A percentile compares a stretch with the other conserved stretches of the same genome.
These are phyloP conservation scores for Drosophila histrio DNA, from an alignment of 2,888 invertebrate genomes.

Conservation along the genomic window DNA sequence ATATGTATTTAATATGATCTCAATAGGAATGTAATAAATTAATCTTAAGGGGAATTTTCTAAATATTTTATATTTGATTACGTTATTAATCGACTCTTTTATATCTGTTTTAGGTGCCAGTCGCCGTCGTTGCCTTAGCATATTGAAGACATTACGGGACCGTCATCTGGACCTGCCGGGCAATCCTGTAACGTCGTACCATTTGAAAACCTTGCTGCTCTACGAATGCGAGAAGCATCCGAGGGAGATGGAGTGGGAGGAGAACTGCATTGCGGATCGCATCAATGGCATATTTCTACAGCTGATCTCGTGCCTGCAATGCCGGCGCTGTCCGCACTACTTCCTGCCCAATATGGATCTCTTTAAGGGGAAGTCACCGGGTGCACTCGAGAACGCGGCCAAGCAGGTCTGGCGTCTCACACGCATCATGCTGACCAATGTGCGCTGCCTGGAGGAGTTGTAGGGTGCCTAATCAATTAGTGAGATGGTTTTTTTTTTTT, in stretches of 20 bases:
- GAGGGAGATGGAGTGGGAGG: slow-evolving; percentile 97
- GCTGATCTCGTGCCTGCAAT: slow-evolving; percentile 97
- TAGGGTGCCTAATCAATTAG: slow-evolving; percentile 83
- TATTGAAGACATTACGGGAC: slow-evolving; percentile 95
- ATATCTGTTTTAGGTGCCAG: slow-evolving; percentile 86
- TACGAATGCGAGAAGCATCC: slow-evolving; percentile 99
- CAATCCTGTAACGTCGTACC: slow-evolving; percentile 95
- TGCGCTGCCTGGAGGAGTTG: slow-evolving; percentile 94
- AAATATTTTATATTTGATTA: not conserved
- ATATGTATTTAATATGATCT: no score
- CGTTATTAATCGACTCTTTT: not conserved
- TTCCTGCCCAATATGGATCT: slow-evolving; percentile 97
- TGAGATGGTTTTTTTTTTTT: slow-evolving; percentile 4
- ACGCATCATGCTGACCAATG: slow-evolving; percentile 95
- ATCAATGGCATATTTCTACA: slow-evolving; percentile 97
- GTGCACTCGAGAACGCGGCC: slow-evolving; percentile 95
- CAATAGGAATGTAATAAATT: no score
- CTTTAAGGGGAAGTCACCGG: slow-evolving; percentile 96
- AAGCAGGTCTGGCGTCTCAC: slow-evolving; percentile 97
- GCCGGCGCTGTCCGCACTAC: slow-evolving; percentile 97
- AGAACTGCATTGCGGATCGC: slow-evolving; percentile 94
- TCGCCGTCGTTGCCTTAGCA: slow-evolving; percentile 93
- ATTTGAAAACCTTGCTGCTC: slow-evolving; percentile 94
- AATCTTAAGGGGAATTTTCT: no score
- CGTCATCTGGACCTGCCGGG: slow-evolving; percentile 94